Percentiles rank a stretch among this genome's conserved stretches.
These are phyloP conservation scores for Oeneis ivallda DNA, from an alignment of 2,888 invertebrate species.

Conservation along the genomic window DNA sequence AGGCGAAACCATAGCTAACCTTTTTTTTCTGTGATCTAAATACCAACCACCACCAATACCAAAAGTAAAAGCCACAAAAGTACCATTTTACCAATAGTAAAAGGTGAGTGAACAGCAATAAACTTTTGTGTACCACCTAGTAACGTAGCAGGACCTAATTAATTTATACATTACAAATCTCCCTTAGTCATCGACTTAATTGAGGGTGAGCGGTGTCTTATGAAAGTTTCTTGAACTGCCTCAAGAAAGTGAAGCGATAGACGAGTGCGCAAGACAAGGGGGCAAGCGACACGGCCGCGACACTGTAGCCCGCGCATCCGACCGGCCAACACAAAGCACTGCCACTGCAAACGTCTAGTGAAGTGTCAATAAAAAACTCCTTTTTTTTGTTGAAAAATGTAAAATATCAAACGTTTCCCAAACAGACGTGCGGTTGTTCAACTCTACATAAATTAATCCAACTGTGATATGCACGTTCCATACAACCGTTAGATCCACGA, in stretches of 20 bases:
- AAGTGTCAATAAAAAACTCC: slow-evolving; percentile 15
- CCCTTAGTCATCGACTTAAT: slow-evolving; percentile 9
- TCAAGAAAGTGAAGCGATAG: slow-evolving; percentile 59
- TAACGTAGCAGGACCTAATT: neutral
- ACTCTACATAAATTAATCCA: slow-evolving; percentile 34
- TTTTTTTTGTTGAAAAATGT: slow-evolving; percentile 2
- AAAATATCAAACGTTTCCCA: slow-evolving; percentile 32
- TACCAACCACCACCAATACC: no score
- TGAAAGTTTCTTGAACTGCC: slow-evolving; percentile 54
- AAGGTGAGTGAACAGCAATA: no score
- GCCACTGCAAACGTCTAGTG: slow-evolving; percentile 41
- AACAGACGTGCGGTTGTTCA: slow-evolving; percentile 43
- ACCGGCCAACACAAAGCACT: slow-evolving; percentile 50
- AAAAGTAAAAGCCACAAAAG: no score
- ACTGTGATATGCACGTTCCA: slow-evolving; percentile 35
- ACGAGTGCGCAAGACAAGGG: no score
- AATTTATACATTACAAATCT: neutral
- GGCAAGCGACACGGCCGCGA: slow-evolving; percentile 41
- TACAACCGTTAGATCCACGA: slow-evolving; percentile 32
- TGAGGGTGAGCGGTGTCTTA: slow-evolving; percentile 49
- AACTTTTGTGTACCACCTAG: neutral
- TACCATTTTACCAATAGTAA: no score
- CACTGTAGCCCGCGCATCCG: slow-evolving; percentile 56
- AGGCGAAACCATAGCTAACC: no score
- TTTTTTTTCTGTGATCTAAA: no score